phyloP scores from a whole-genome alignment of 2,113 vertebrate species.

The Bettongia penicillata region DNA sequence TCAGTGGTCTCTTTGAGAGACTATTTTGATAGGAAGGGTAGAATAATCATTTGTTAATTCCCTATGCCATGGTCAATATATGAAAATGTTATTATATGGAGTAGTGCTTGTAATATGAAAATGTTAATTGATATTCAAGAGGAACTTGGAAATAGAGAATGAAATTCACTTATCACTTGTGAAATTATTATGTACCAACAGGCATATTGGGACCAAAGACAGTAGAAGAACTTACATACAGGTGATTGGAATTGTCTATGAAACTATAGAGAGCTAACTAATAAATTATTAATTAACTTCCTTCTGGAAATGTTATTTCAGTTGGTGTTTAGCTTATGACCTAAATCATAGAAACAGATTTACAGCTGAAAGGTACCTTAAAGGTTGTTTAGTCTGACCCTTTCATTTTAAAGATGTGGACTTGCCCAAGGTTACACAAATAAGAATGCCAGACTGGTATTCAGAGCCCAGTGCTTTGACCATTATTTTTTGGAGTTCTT shows the following conservation, averaged over 20 bases:
- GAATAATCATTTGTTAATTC: not conserved
- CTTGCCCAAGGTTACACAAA: not conserved
- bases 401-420: not conserved
- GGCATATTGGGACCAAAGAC: constrained; percentile 30
- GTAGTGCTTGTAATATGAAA: constrained; percentile 32
- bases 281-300: constrained; percentile 17
- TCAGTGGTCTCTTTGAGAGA: not conserved
- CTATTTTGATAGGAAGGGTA: not conserved
- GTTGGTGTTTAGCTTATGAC: constrained; percentile 36
- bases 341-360: not conserved
- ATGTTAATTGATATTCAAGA: constrained; percentile 22
- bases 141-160: constrained; percentile 31
- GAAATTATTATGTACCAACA: constrained; percentile 41
- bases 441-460: not conserved
- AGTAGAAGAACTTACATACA: constrained; percentile 2
- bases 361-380: not conserved
- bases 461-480: not conserved
- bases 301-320: constrained; percentile 21
- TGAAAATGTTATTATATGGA: not conserved
- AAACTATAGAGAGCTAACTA: not conserved
- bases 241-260: not conserved
- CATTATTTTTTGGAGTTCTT: constrained; percentile 51
- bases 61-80: not conserved
- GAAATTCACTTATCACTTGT: constrained; percentile 34
- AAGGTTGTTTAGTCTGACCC: not conserved